phyloP scores from a whole-genome alignment of 2,797 vertebrate species.

The Dryobates pubescens region DNA sequence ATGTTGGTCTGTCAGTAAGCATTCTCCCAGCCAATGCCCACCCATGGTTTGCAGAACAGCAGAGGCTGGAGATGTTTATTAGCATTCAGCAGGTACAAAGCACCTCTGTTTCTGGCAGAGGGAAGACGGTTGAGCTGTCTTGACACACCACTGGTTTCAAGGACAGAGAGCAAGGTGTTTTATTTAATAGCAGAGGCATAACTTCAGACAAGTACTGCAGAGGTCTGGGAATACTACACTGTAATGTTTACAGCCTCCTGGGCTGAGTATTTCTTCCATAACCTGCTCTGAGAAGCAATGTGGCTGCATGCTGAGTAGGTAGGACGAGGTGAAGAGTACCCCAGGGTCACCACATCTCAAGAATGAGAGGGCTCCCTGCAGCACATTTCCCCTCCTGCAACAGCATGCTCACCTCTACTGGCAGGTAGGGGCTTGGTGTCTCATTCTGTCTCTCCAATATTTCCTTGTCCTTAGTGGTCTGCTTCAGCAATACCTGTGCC shows the following conservation, averaged over 20 bases:
- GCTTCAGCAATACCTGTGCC: not conserved
- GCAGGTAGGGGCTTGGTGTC: not conserved
- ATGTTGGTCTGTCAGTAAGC: not conserved
- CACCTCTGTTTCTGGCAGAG: not conserved
- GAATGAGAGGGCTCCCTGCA: not conserved
- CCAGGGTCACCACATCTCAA: not conserved
- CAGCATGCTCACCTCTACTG: not conserved
- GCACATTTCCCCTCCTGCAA: not conserved
- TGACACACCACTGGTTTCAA: not conserved
- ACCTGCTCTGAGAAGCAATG: not conserved
- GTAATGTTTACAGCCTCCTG: not conserved
- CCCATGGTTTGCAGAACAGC: not conserved
- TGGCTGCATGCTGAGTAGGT: not conserved
- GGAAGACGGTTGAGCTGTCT: not conserved
- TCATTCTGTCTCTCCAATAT: not conserved
- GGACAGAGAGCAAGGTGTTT: not conserved
- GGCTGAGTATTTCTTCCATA: not conserved
- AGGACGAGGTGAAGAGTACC: not conserved
- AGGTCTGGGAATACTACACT: not conserved
- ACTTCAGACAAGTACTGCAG: not conserved
- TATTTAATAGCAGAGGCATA: not conserved
- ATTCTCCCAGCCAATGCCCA: not conserved
- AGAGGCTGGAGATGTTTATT: not conserved
- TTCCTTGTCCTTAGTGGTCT: not conserved
- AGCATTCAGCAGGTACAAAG: fast-evolving